Evolutionary conservation across 2,888 invertebrate species (phyloP).

Genomic region (Syrista parreyssii): DNA sequence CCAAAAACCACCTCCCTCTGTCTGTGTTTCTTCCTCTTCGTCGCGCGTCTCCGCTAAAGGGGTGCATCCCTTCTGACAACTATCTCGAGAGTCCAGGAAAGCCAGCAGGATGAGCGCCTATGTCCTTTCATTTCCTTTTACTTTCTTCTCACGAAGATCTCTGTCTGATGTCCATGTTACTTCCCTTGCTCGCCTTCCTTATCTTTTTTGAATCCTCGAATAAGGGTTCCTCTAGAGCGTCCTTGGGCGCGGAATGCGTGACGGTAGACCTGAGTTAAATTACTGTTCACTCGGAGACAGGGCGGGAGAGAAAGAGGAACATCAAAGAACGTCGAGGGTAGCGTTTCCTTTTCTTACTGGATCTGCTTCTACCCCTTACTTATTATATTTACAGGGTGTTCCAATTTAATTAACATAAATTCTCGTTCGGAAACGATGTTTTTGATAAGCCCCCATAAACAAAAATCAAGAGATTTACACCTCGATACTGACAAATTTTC

Average conservation of each 20-base stretch:
- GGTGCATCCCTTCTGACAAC: not conserved
- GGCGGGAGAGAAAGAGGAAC: not conserved
- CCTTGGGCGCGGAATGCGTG: not conserved
- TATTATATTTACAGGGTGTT: not conserved
- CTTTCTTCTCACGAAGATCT: not conserved
- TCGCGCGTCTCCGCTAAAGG: not conserved
- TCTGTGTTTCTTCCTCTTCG: not conserved
- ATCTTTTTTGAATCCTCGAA: not conserved
- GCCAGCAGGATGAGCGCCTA: not conserved
- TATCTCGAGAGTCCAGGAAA: not conserved
- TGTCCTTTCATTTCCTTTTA: not conserved
- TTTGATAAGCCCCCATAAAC: no score
- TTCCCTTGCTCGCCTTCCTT: not conserved
- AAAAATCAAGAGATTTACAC: no score
- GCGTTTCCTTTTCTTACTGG: not conserved
- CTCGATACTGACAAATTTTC: no score
- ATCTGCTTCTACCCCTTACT: not conserved
- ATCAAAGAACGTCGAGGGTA: not conserved
- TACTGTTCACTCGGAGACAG: not conserved
- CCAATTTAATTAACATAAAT: no score
- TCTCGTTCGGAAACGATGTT: no score
- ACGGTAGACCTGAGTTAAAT: not conserved
- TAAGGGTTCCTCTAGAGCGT: not conserved
- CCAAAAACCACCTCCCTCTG: slow-evolving; percentile 21
- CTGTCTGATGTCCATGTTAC: not conserved